phyloP scores from a whole-genome alignment of 2,888 invertebrate genomes.

The Cheilosia pagana region DNA sequence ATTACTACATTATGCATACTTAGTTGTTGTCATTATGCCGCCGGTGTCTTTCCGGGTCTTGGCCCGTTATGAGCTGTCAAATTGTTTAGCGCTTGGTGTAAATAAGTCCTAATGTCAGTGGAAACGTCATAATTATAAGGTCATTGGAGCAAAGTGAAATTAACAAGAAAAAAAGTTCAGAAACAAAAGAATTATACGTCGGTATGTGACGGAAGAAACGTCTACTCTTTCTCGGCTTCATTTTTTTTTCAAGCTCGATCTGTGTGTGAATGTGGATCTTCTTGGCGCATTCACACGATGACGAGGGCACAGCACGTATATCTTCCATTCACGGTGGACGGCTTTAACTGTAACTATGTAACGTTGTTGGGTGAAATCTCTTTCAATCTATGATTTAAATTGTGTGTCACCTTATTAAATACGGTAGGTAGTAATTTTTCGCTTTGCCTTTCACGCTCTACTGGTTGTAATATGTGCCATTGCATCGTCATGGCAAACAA shows the following conservation, averaged over 20 bases:
- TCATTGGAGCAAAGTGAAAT: conserved; percentile 70
- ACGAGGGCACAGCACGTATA: conserved; percentile 23
- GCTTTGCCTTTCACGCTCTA: conserved; percentile 54
- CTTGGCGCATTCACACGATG: conserved; percentile 19
- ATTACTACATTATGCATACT: conserved; percentile 23
- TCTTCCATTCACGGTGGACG: conserved; percentile 53
- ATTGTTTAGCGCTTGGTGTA: neutral
- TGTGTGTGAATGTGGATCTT: conserved; percentile 12
- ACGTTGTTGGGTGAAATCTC: conserved; percentile 59
- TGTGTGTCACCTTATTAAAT: conserved; percentile 68
- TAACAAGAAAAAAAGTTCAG: conserved; percentile 32
- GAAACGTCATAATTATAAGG: conserved; percentile 67
- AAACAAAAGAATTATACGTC: neutral
- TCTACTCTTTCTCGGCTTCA: conserved; percentile 6
- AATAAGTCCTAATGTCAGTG: conserved; percentile 35
- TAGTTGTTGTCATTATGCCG: conserved; percentile 3
- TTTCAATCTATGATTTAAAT: conserved; percentile 68
- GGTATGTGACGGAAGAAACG: conserved; percentile 12
- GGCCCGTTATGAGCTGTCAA: conserved; percentile 30
- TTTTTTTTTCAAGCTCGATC: conserved; percentile 2
- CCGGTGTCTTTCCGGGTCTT: conserved; percentile 4
- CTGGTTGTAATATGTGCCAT: conserved; percentile 37
- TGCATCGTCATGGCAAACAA: conserved; percentile 54
- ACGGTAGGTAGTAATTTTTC: conserved; percentile 47
- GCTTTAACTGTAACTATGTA: conserved; percentile 50